Conservation (phyloP, 2,113 vertebrate genomes). For the Lichenostomus cassidix region DNA sequence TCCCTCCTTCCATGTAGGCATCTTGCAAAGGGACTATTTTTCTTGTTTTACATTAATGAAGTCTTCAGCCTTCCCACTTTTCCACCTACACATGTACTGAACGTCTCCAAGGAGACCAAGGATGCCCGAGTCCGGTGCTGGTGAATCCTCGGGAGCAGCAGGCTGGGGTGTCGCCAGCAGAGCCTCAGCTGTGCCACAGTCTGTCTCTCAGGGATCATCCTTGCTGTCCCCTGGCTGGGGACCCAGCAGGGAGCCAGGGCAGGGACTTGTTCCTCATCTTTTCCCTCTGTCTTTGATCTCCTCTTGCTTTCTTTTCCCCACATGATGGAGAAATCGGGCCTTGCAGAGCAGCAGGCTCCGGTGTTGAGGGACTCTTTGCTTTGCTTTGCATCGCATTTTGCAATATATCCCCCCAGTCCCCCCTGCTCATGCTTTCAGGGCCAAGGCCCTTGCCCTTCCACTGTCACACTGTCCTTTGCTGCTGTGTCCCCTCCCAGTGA, state of each 20-base stretch:
- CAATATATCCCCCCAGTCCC: rapidly evolving
- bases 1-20: constrained; percentile 66
- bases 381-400: background rate
- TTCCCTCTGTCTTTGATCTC: background rate
- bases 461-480: rapidly evolving
- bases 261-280: background rate
- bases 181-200: constrained; percentile 55
- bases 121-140: constrained; percentile 70
- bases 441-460: background rate
- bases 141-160: constrained; percentile 63
- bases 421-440: background rate
- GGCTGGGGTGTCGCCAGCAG: constrained; percentile 41
- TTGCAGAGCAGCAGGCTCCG: background rate
- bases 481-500: rapidly evolving
- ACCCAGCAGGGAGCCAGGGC: background rate
- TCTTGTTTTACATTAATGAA: constrained; percentile 82
- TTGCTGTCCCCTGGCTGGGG: background rate
- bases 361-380: background rate
- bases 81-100: constrained; percentile 79
- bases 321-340: background rate
- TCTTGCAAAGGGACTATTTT: constrained; percentile 78
- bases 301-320: background rate
- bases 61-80: constrained; percentile 81
- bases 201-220: background rate
- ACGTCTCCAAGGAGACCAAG: constrained; percentile 81